A percentile compares a stretch with the other conserved stretches of the same genome.
Conservation (phyloP, 2,888 invertebrate species). For the Falcaria lacertinaria region DNA sequence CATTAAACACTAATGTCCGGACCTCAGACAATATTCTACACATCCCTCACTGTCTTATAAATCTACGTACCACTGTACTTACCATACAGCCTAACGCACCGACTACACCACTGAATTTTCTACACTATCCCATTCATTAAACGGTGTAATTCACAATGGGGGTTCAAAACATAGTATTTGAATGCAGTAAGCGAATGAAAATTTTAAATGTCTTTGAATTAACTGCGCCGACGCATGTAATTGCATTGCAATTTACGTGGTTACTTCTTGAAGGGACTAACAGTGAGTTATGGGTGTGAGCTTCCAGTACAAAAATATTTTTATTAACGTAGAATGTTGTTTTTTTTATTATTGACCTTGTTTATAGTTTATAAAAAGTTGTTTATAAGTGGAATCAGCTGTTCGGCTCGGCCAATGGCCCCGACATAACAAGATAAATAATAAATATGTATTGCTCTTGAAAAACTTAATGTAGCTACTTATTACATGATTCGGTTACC, state of each 20-base stretch:
- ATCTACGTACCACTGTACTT: slow-evolving; percentile 34
- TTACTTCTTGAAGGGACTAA: slow-evolving; percentile 44
- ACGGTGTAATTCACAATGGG: slow-evolving; percentile 15
- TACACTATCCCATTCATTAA: slow-evolving; percentile 10
- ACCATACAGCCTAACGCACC: slow-evolving; percentile 17
- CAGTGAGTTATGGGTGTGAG: slow-evolving; percentile 32
- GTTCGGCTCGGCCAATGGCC: background rate
- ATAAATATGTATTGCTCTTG: no score
- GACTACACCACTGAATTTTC: slow-evolving; percentile 11
- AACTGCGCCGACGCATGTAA: slow-evolving; percentile 60
- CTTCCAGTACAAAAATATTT: slow-evolving; percentile 32
- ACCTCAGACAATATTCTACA: slow-evolving; percentile 66
- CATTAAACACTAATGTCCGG: slow-evolving; percentile 64
- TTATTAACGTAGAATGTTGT: slow-evolving; percentile 21
- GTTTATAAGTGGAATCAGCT: background rate
- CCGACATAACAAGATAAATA: background rate
- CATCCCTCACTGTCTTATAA: slow-evolving; percentile 61
- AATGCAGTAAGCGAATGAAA: slow-evolving; percentile 19
- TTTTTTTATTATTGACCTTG: slow-evolving; percentile 6
- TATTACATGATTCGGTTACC: no score
- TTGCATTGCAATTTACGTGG: slow-evolving; percentile 58
- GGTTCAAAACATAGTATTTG: slow-evolving; percentile 11
- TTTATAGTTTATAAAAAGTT: slow-evolving; percentile 1
- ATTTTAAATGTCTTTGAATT: slow-evolving; percentile 57
- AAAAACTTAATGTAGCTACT: no score